Evolutionary conservation across 1,140 invertebrate species (phyloP).

Genomic region (Proales similis): DNA sequence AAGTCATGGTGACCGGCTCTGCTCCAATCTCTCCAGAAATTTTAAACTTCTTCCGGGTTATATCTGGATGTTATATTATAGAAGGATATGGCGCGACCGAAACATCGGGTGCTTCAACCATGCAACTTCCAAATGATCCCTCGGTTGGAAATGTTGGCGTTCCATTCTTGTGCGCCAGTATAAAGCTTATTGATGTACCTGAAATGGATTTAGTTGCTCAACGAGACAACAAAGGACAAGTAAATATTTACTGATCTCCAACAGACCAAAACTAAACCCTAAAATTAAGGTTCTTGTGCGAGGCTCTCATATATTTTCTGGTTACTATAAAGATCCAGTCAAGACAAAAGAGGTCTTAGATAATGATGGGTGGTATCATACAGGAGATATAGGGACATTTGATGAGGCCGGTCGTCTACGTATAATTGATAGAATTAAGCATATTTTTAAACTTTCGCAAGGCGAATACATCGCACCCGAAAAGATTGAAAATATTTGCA

Average conservation of each 20-base stretch:
- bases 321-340: conserved; percentile 63
- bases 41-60: conserved; percentile 82
- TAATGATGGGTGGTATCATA: conserved; percentile 55
- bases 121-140: conserved; percentile 81
- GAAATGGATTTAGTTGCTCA: conserved; percentile 90
- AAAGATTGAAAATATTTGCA: conserved; percentile 96
- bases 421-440: conserved; percentile 91
- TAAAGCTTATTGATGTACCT: conserved; percentile 89
- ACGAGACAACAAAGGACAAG: conserved; percentile 49
- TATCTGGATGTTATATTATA: conserved; percentile 67
- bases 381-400: conserved; percentile 53
- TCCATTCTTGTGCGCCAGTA: conserved; percentile 78
- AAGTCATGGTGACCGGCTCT: conserved; percentile 86
- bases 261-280: no score
- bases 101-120: conserved; percentile 78
- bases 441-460: conserved; percentile 92
- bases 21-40: conserved; percentile 82
- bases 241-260: no score
- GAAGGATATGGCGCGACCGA: conserved; percentile 98
- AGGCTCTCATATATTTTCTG: conserved; percentile 67
- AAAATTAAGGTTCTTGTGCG: conserved; percentile 74
- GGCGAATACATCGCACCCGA: conserved; percentile 98
- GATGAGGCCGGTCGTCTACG: conserved; percentile 57
- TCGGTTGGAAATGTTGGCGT: conserved; percentile 82
- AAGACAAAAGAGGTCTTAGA: conserved; percentile 54